Conservation (phyloP, 1,140 invertebrate genomes). For the Drosophila aff. region DNA sequence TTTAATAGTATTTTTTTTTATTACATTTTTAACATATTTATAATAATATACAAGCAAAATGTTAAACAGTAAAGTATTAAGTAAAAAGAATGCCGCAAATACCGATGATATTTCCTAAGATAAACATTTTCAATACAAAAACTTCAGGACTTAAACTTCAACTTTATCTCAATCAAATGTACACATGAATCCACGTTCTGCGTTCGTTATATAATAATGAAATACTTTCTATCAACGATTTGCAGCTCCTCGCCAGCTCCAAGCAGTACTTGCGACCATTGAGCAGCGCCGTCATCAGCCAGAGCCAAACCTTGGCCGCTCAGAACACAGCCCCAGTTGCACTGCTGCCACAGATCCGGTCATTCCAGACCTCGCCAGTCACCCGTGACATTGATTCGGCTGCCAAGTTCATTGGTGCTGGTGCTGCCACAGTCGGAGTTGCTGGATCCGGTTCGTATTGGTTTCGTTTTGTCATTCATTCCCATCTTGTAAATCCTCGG, state of each 20-base stretch:
- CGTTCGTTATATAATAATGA: conserved; percentile 35
- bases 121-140: neutral
- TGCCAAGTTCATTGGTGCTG: conserved; percentile 99
- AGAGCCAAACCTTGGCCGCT: conserved; percentile 87
- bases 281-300: conserved; percentile 88
- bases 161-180: conserved; percentile 14
- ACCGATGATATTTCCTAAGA: neutral
- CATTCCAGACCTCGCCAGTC: conserved; percentile 96
- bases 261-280: conserved; percentile 91
- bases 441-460: conserved; percentile 96
- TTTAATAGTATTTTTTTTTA: neutral
- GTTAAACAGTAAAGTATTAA: neutral
- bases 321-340: conserved; percentile 87
- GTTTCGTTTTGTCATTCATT: conserved; percentile 28
- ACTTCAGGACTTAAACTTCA: neutral
- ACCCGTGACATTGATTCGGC: conserved; percentile 99
- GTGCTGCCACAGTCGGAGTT: conserved; percentile 99
- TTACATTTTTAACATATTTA: neutral
- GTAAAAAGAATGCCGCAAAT: neutral
- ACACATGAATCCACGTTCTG: neutral
- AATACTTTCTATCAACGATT: conserved; percentile 28
- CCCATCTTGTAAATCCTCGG: neutral
- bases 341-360: conserved; percentile 88
- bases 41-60: neutral
- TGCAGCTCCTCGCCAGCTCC: conserved; percentile 89